phyloP scores from a whole-genome alignment of 2,113 vertebrate genomes.

The Cololabis saira region DNA sequence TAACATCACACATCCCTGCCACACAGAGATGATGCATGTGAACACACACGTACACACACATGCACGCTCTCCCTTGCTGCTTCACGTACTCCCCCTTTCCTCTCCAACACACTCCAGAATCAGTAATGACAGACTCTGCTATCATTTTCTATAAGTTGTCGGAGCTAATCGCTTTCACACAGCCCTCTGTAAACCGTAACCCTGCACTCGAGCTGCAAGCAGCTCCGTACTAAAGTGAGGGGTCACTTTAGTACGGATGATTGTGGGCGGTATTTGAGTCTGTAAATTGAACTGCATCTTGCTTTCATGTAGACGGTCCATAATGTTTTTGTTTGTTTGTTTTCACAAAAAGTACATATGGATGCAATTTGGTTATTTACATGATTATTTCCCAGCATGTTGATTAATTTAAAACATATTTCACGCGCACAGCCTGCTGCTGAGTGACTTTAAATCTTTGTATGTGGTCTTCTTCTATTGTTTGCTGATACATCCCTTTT shows the following conservation, averaged over 20 bases:
- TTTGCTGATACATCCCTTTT: background rate
- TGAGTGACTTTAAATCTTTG: background rate
- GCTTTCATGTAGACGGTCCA: conserved; percentile 13
- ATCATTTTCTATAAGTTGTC: conserved; percentile 61
- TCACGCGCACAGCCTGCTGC: no score
- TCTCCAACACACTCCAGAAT: conserved; percentile 55
- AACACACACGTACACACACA: conserved; percentile 28
- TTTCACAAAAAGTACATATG: background rate
- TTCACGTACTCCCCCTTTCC: conserved; percentile 37
- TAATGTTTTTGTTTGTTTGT: conserved; percentile 17
- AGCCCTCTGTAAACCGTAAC: conserved; percentile 47
- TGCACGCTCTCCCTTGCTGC: conserved; percentile 19
- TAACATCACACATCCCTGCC: conserved; percentile 70
- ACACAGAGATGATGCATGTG: conserved; percentile 48
- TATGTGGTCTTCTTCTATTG: background rate
- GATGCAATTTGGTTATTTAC: no score
- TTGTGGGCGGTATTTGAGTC: conserved; percentile 41
- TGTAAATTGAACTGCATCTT: conserved; percentile 8
- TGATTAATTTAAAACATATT: no score
- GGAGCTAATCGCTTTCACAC: conserved; percentile 53
- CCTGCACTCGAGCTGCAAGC: conserved; percentile 30
- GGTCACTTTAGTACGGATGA: conserved; percentile 50
- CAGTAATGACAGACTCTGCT: conserved; percentile 52
- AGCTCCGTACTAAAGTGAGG: conserved; percentile 48
- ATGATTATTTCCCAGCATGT: no score